Conservation (phyloP, 2,888 invertebrate species). For the Drymonia ruficornis region DNA sequence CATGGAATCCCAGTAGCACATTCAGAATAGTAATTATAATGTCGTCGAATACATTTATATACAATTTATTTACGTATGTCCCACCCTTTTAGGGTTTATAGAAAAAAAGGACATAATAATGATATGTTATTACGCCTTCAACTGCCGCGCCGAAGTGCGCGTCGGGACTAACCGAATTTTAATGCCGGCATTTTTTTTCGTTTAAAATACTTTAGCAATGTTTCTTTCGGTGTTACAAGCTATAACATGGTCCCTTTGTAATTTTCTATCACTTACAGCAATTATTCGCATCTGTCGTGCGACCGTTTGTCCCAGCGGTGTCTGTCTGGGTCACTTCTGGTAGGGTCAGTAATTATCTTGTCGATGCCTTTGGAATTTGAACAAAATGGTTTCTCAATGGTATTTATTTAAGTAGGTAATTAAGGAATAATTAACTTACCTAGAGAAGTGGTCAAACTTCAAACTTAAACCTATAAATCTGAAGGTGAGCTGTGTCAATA, state of each 20-base stretch:
- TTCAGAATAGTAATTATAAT: slow-evolving; percentile 12
- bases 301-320: slow-evolving; percentile 19
- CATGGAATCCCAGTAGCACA: no score
- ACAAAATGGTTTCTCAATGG: neutral
- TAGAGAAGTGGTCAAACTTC: no score
- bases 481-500: no score
- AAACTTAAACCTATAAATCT: no score
- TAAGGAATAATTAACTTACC: no score
- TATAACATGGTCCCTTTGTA: slow-evolving; percentile 25
- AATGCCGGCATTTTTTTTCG: slow-evolving; percentile 41
- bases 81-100: slow-evolving; percentile 21
- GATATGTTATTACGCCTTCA: slow-evolving; percentile 62
- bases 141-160: slow-evolving; percentile 48
- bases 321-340: slow-evolving; percentile 20
- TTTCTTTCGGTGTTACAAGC: slow-evolving; percentile 1
- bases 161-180: slow-evolving; percentile 55
- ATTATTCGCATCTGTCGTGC: slow-evolving; percentile 40
- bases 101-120: slow-evolving; percentile 52
- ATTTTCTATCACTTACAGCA: slow-evolving; percentile 38
- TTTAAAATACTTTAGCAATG: slow-evolving; percentile 28
- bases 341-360: slow-evolving; percentile 18
- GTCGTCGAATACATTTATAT: slow-evolving; percentile 24
- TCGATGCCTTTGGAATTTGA: slow-evolving; percentile 7
- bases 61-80: slow-evolving; percentile 18
- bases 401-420: no score